Base-by-base conservation (phyloP, 2,797 vertebrate genomes). In the Sparidentex hasta region DNA sequence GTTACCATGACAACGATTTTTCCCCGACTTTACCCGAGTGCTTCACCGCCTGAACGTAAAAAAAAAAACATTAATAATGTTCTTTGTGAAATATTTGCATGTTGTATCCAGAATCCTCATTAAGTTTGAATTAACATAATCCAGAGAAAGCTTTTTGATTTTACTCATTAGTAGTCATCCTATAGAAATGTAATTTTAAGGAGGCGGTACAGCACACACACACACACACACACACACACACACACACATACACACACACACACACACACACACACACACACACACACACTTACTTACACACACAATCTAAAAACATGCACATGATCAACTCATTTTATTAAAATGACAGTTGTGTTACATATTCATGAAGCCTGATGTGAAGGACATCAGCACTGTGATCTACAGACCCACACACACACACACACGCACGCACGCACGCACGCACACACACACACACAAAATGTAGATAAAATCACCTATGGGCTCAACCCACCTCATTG, bases 311-410 rank as follows among this genome's bases (percentile, higher is more conserved):
- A 41, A 41, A 54, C 51, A 46, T 25, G 57, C 14, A 56, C 29
- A 54, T 3, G 55, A 70, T 78, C 72, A 76, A 76, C 74, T 74
- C 72, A 59, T 74, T 88, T 83, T 72, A 90, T 91, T 86, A 88
- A 87, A 86, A 84, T 84, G 72, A 82, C 87, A 89, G n/a, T 29
- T 56, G 3, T 33, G 27, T 86, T 85, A 71, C 67, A 91, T 93
- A 93, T 92, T 91, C 80, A 93, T 91, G 88, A 91, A 51, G 52
- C 43, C 63, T 61, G 75, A 84, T 78, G 85, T 64, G 77, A 81
- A 81, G 79, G 80, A 86, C 87, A 85, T 90, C 80, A 86, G 75
- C 56, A 57, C 43, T 5, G 59, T 72, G 70, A 90, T 85, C 80
- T 77, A 54, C 41, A 48, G 43, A 68, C 69, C 38, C 12, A 51